Evolutionary conservation across 1,140 invertebrate species (phyloP), one percentile per base, ranked within the genome.

Genomic region (Bathynomus jamesi): DNA sequence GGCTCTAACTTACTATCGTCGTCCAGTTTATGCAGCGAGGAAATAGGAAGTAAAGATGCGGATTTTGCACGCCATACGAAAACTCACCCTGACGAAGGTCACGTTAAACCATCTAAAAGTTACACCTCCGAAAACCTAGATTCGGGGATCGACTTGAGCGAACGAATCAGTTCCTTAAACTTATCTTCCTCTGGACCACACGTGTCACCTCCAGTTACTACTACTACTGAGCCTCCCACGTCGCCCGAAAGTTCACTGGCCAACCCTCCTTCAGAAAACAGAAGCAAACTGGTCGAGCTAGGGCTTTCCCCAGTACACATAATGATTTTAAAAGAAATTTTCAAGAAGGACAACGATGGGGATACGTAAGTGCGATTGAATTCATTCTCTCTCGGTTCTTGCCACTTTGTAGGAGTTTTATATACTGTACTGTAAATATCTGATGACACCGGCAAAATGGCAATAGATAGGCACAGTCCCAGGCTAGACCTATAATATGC

Each of bases 291-390:
- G 21, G 62, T 65, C 5, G 66, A 71, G 10, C 61, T 73, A 4
- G 71, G 61, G 1, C 68, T 76, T 10, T 72, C 71, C 30, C 63
- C 70, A 25, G 72, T 61, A 13, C 73, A 78, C 30, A 65, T 76
- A 4, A 64, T 69, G 3, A 67, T 76, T 32, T 66, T 78, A 84
- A 81, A 87, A 80, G 80, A 85, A 74, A 87, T 86, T 70, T 89
- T 86, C 78, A 80, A 84, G 71, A 87, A 87, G 76, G 87, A 89
- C 78, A 86, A 88, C 69, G 88, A 89, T 75, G 89, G 89, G 61
- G 88, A 90, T 79, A 90, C 89, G 87, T 89, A 84, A 88, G 88
- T 88, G 32, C n/a, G n/a, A n/a, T n/a, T n/a, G n/a, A n/a, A n/a
- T n/a, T n/a, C n/a, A n/a, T n/a, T n/a, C n/a, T n/a, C n/a, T n/a